Evolutionary conservation across 2,888 invertebrate genomes (phyloP).

Genomic region (Orthonychiurus folsomi): DNA sequence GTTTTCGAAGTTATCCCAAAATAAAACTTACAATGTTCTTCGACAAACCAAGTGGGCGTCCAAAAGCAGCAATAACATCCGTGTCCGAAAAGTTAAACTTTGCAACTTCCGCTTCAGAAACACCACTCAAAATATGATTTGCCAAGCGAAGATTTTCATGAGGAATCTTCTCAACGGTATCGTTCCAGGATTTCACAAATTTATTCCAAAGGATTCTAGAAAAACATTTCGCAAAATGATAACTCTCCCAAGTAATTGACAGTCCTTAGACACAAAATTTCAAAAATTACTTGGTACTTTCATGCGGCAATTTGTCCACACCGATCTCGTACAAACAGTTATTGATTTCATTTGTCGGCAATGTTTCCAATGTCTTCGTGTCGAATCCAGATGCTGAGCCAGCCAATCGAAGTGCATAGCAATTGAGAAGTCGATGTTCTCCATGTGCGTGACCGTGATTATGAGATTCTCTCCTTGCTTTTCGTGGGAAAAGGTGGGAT

Average conservation of each 20-base stretch:
- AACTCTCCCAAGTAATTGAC: too few species aligned
- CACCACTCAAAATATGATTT: conserved; percentile 31
- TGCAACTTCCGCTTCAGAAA: conserved; percentile 26
- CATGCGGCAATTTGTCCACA: conserved; percentile 20
- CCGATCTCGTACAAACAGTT: conserved; percentile 36
- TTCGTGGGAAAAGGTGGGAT: conserved; percentile 26
- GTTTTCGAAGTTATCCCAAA: too few species aligned
- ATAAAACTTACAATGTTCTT: conserved; percentile 34
- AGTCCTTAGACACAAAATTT: too few species aligned
- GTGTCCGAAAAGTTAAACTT: conserved; percentile 29
- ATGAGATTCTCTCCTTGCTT: neutral
- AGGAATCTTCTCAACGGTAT: conserved; percentile 16
- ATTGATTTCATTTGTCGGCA: conserved; percentile 24
- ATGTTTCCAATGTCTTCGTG: conserved; percentile 25
- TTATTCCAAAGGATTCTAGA: conserved; percentile 35
- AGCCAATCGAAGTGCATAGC: conserved; percentile 30
- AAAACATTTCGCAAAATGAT: too few species aligned
- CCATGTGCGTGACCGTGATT: neutral
- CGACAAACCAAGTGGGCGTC: conserved; percentile 28
- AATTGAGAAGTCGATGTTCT: conserved; percentile 19
- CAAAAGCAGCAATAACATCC: conserved; percentile 31
- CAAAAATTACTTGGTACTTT: conserved; percentile 23
- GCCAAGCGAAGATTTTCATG: conserved; percentile 21
- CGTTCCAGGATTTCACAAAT: conserved; percentile 17
- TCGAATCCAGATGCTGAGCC: conserved; percentile 29